These are phyloP conservation scores for Mustela nigripes DNA, from an alignment of 2,113 vertebrate species.

Conservation along the genomic window DNA sequence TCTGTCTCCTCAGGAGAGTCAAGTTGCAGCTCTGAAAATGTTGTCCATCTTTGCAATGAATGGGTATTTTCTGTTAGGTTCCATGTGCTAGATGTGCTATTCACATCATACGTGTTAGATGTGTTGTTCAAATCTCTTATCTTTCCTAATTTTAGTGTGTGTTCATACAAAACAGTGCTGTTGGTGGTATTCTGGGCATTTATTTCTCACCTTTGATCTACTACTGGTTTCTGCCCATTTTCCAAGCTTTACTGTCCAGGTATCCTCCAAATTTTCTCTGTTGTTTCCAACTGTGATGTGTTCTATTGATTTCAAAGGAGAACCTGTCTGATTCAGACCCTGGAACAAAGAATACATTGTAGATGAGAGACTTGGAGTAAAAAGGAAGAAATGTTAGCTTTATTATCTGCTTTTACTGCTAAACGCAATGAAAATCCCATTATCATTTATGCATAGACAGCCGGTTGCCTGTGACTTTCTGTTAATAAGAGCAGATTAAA, in stretches of 20 bases:
- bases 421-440: slow-evolving; percentile 37
- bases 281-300: not conserved
- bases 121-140: not conserved
- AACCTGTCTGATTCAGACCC: not conserved
- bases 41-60: not conserved
- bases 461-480: not conserved
- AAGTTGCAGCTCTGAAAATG: not conserved
- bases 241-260: not conserved
- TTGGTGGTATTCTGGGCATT: not conserved
- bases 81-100: not conserved
- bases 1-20: not conserved
- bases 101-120: not conserved
- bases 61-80: not conserved
- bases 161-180: not conserved
- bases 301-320: slow-evolving; percentile 12
- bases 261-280: not conserved
- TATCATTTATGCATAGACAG: slow-evolving; percentile 6
- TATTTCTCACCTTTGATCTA: not conserved
- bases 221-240: not conserved
- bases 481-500: slow-evolving; percentile 59
- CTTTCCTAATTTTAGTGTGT: not conserved
- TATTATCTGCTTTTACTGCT: slow-evolving; percentile 18
- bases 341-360: not conserved
- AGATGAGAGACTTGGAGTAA: not conserved
- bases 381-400: slow-evolving; percentile 26